Conservation (phyloP, 2,113 vertebrate species). For the Stegostoma tigrinum region DNA sequence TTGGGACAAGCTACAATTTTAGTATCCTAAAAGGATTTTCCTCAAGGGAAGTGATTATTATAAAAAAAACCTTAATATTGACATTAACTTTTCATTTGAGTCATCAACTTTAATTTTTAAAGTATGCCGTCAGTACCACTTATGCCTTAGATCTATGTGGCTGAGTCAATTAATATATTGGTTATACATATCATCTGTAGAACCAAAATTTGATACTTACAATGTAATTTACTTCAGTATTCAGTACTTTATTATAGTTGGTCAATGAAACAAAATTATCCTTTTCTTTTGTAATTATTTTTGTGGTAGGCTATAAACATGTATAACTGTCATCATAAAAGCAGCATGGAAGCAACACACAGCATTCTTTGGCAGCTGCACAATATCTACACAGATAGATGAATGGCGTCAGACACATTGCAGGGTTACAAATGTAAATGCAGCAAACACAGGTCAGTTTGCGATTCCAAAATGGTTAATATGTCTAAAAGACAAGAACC, state of each 20-base stretch:
- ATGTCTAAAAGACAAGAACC: slow-evolving; percentile 81
- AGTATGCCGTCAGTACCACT: not conserved
- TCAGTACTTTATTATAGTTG: not conserved
- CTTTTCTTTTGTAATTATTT: not conserved
- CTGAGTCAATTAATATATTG: not conserved
- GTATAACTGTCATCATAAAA: not conserved
- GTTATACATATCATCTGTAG: not conserved
- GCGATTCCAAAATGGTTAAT: slow-evolving; percentile 56
- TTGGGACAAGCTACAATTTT: not conserved
- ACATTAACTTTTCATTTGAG: not conserved
- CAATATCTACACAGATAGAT: not conserved
- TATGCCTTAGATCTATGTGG: not conserved
- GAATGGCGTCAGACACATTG: not conserved
- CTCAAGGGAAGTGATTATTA: not conserved
- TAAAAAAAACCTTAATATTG: not conserved
- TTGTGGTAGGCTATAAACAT: not conserved
- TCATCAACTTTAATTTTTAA: not conserved
- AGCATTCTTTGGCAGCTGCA: not conserved
- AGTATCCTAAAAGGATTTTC: not conserved
- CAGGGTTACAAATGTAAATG: slow-evolving; percentile 47
- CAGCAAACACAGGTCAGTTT: slow-evolving; percentile 59
- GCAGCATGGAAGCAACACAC: slow-evolving; percentile 14
- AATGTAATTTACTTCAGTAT: not conserved
- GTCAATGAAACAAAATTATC: not conserved
- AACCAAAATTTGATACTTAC: not conserved